Conservation (phyloP, 2,113 vertebrate genomes). For the Thamnaconus septentrionalis region DNA sequence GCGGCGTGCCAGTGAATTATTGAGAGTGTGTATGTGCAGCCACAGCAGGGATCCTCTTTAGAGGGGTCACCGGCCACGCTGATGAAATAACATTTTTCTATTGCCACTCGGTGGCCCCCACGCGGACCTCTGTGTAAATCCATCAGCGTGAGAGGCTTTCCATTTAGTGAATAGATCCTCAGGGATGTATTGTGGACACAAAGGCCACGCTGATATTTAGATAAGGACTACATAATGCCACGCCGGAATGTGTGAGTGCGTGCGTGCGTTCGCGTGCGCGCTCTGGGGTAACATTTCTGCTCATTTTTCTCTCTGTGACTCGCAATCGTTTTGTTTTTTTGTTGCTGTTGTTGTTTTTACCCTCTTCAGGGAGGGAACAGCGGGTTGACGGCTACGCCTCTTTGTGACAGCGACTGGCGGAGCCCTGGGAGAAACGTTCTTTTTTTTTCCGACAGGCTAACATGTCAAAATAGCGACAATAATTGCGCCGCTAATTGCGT, state of each 20-base stretch:
- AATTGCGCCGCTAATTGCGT: slow-evolving; percentile 58
- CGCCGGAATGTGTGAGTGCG: not conserved
- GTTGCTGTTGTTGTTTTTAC: too few species aligned
- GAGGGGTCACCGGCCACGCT: slow-evolving; percentile 63
- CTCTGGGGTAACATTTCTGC: not conserved
- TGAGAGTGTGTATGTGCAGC: slow-evolving; percentile 60
- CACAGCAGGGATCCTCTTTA: slow-evolving; percentile 60
- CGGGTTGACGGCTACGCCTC: slow-evolving; percentile 13
- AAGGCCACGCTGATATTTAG: slow-evolving; percentile 43
- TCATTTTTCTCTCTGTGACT: not conserved
- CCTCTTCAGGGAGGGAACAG: too few species aligned
- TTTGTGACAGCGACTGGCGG: slow-evolving; percentile 25
- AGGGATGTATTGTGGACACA: slow-evolving; percentile 55
- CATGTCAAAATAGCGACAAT: slow-evolving; percentile 44
- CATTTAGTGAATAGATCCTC: slow-evolving; percentile 62
- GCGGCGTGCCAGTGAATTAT: slow-evolving; percentile 55
- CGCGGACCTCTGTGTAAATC: slow-evolving; percentile 30
- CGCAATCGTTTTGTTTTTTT: too few species aligned
- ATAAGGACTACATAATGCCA: slow-evolving; percentile 30
- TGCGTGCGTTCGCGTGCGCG: too few species aligned
- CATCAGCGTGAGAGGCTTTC: slow-evolving; percentile 40
- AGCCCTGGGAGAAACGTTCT: slow-evolving; percentile 34
- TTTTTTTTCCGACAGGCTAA: slow-evolving; percentile 41
- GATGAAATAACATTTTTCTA: slow-evolving; percentile 65
- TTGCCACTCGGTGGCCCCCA: slow-evolving; percentile 26